Evolutionary conservation across 2,888 invertebrate genomes (phyloP), one percentile per base, ranked within the genome.

Genomic region (Acanthoscelides obtectus): DNA sequence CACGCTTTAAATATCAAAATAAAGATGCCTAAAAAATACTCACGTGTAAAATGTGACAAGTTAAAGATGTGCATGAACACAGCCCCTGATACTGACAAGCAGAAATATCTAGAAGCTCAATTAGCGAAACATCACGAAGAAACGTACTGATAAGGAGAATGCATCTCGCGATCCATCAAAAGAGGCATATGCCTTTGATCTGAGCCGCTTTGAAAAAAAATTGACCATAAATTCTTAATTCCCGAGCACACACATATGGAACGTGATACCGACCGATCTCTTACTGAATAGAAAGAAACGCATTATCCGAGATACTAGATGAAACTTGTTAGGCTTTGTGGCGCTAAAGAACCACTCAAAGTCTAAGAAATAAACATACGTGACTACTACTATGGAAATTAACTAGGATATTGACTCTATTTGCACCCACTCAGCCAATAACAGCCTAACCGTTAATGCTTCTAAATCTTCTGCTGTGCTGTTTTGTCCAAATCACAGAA

Each of bases 181-280:
- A 22, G 22, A 21, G 17, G 64, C 68, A 12, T 71, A 63, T 22
- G 63, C 68, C 22, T 74, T 71, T 45, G 72, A 75, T 74, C 22
- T 74, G n/a, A 8, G 3, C 8, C 25, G 3, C 3, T 5, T 8
- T 5, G 3, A 25, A 8, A 25, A 70, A n/a, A 20, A 22, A 66
- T 66, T 20, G 69, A 75, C 21, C 75, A 75, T 45, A 75, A 73
- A 67, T 75, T 75, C 69, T 63, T 75, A 20, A 20, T 71, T 66
- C 75, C 75, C 6, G 75, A 73, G 19, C 75, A 75, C 68, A 74
- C 72, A 6, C 70, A 71, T 67, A 73, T 75, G 73, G 72, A 75
- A 66, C 74, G 75, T 66, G 74, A 74, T 67, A 65, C 70, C 20
- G 75, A 74, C 45, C 75, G 74, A 65, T 70, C 73, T 6, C 27